Base-by-base conservation (phyloP, 2,888 invertebrate genomes). In the Pammene aurita region DNA sequence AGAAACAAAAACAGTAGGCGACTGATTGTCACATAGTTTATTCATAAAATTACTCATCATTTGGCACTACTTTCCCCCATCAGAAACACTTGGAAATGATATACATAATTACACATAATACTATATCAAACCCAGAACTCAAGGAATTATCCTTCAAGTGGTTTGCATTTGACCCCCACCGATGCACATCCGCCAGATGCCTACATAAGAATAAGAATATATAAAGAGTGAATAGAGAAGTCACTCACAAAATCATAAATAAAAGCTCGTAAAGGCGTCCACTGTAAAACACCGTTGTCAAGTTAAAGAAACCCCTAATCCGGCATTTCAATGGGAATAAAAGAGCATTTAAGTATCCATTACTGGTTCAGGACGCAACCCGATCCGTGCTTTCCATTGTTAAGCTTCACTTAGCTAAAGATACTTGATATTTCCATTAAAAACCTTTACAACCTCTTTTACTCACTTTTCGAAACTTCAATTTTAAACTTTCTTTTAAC, bases 351-450 rank as follows among this genome's bases (percentile, higher is more conserved):
- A 52, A 62, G 52, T 38, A 52, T 52, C 62, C 62, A 62, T 62
- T 52, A 9, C 62, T 50, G 18, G 38, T 7, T 60, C 57, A 14
- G 16, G 50, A 7, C 18, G 52, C 42, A 66, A 66, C 66, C 60
- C 52, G 60, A 66, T 60, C 52, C 46, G 38, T 16, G 7, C 60
- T 44, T 55, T n/a, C 44, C 14, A 54, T 60, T 61, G 61, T 58
- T 38, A 54, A 55, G 67, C 38, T 55, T 34, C 55, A 46, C 61
- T 61, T 55, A n/a, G 54, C 38, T 0, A 18, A 16, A 52, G 54
- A 66, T 54, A 66, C 66, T 67, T 18, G 67, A 61, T 61, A 67
- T 48, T 61, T 38, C 18, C 61, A 38, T 16, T 16, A 16, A 9
- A 41, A 41, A 62, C 18, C 13, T 38, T 42, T 5, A 16, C 38